These are phyloP conservation scores for Heliconius hermathena DNA, from an alignment of 1,140 invertebrate species.

Conservation along the genomic window DNA sequence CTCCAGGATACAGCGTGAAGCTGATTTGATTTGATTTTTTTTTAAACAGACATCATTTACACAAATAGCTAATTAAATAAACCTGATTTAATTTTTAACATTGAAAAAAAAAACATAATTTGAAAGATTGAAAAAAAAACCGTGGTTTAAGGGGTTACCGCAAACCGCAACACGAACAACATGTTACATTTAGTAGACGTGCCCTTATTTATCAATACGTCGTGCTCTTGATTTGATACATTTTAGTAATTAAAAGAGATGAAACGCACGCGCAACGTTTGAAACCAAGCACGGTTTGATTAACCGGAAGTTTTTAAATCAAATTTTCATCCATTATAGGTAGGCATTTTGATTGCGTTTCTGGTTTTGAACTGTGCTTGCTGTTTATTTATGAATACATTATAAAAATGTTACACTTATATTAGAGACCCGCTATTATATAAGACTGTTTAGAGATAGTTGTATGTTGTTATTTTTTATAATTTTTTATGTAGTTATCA, in stretches of 20 bases:
- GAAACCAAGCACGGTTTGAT: slow-evolving; percentile 13
- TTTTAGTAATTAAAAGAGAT: slow-evolving; percentile 37
- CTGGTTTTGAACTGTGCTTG: slow-evolving; percentile 14
- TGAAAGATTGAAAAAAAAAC: not conserved
- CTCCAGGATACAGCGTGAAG: no score
- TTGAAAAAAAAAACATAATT: not conserved
- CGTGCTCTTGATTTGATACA: slow-evolving; percentile 29
- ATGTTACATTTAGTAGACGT: slow-evolving; percentile 22
- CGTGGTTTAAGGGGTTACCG: slow-evolving; percentile 13
- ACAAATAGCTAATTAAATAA: not conserved
- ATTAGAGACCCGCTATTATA: not conserved
- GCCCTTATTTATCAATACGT: slow-evolving; percentile 25
- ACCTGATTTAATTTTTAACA: not conserved
- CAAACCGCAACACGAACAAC: slow-evolving; percentile 26
- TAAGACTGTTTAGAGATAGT: not conserved
- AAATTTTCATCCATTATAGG: slow-evolving; percentile 22
- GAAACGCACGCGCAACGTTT: slow-evolving; percentile 25
- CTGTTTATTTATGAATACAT: slow-evolving; percentile 10
- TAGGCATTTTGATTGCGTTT: slow-evolving; percentile 19
- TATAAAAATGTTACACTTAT: not conserved
- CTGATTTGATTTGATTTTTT: not conserved
- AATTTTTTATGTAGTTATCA: no score
- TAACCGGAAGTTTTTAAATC: slow-evolving; percentile 33
- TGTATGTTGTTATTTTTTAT: not conserved
- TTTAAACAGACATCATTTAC: not conserved